Conservation (phyloP, 1,140 invertebrate genomes). For the Drosophila pachea region DNA sequence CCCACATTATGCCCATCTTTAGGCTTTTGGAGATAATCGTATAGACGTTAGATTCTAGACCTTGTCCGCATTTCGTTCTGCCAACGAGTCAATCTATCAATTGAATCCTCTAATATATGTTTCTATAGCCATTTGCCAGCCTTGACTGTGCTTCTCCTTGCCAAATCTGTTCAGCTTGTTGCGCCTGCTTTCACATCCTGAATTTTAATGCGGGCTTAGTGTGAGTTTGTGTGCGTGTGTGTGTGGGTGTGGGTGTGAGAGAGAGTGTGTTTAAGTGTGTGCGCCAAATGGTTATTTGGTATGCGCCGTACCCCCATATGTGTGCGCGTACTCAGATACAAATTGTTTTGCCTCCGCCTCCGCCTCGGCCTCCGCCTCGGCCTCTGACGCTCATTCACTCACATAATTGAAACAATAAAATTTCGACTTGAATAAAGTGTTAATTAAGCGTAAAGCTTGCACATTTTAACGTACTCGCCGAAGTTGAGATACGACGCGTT, state of each 20-base stretch:
- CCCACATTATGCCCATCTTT: no score
- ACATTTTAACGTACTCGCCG: constrained; percentile 37
- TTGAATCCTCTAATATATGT: background rate
- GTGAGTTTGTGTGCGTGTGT: constrained; percentile 3
- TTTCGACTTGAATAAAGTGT: constrained; percentile 66
- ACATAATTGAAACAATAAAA: constrained; percentile 72
- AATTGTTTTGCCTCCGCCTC: constrained; percentile 60
- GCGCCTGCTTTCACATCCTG: constrained; percentile 55
- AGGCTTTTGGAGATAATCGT: no score
- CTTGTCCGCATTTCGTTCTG: no score
- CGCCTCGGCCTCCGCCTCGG: no score
- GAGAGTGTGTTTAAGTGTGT: constrained; percentile 17
- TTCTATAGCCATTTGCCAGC: background rate
- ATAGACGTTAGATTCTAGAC: no score
- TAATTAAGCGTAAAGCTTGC: constrained; percentile 70
- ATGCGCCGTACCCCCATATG: constrained; percentile 7
- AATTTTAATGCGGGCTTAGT: constrained; percentile 64
- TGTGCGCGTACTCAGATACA: constrained; percentile 27
- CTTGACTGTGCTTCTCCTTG: background rate
- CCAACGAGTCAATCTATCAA: no score
- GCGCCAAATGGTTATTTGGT: constrained; percentile 10
- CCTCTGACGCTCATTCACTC: constrained; percentile 36
- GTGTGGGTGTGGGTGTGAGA: constrained; percentile 17
- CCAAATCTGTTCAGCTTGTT: constrained; percentile 27
- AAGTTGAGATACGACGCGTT: constrained; percentile 62